Evolutionary conservation across 1,140 invertebrate species (phyloP).

Genomic region (Galleria mellonella): DNA sequence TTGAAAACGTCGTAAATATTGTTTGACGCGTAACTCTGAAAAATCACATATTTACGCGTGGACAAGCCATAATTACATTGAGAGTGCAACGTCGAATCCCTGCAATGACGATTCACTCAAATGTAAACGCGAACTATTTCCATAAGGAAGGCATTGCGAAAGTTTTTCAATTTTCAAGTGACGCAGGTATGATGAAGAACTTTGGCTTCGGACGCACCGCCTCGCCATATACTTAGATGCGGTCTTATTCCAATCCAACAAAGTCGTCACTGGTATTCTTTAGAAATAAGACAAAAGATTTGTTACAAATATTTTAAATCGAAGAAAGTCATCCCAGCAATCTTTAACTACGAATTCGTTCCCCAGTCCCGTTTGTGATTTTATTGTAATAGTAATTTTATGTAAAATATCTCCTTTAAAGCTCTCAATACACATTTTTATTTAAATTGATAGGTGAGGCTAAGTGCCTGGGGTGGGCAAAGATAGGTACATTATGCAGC

Average conservation of each 20-base stretch:
- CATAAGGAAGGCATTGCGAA: conserved; percentile 71
- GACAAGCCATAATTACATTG: conserved; percentile 46
- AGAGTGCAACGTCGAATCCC: conserved; percentile 53
- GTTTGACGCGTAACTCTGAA: too few species aligned
- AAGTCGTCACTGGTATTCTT: background rate
- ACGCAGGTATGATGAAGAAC: conserved; percentile 69
- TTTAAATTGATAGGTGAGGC: conserved; percentile 50
- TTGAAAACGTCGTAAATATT: too few species aligned
- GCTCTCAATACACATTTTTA: conserved; percentile 12
- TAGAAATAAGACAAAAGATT: too few species aligned
- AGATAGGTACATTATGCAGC: conserved; percentile 53
- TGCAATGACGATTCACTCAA: conserved; percentile 71
- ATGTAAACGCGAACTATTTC: conserved; percentile 70
- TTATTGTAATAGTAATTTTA: too few species aligned
- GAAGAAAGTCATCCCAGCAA: too few species aligned
- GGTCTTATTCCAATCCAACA: conserved; percentile 27
- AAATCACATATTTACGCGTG: background rate
- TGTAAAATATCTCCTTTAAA: background rate
- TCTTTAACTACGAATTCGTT: too few species aligned
- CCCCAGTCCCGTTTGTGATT: too few species aligned
- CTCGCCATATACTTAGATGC: conserved; percentile 12
- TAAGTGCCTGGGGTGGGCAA: conserved; percentile 24
- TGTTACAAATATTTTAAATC: background rate
- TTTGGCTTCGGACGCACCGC: conserved; percentile 54
- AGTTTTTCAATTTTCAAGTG: conserved; percentile 74